phyloP scores from a whole-genome alignment of 2,888 invertebrate species.

The Xanthorhoe designata region DNA sequence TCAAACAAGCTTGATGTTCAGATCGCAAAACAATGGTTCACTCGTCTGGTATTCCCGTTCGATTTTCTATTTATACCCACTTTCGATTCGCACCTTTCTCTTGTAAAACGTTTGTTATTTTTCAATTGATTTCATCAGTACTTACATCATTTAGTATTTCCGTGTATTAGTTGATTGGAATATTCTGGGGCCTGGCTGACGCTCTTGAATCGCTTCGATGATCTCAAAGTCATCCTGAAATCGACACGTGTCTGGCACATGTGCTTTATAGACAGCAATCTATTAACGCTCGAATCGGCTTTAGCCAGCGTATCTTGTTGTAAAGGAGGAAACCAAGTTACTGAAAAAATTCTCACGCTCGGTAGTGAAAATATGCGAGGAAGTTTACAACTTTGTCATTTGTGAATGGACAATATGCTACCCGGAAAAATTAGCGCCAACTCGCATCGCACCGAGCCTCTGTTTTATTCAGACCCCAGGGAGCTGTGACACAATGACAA shows the following conservation, averaged over 20 bases:
- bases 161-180: conserved; percentile 48
- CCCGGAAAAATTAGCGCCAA: conserved; percentile 71
- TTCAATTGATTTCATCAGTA: conserved; percentile 11
- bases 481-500: conserved; percentile 74
- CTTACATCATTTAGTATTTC: conserved; percentile 34
- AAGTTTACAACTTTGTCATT: conserved; percentile 58
- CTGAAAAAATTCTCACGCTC: conserved; percentile 16
- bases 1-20: conserved; percentile 41
- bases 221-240: conserved; percentile 57
- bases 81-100: conserved; percentile 8
- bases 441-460: conserved; percentile 67
- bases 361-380: conserved; percentile 29
- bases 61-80: conserved; percentile 35
- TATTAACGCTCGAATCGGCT: conserved; percentile 52
- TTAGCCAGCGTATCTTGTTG: conserved; percentile 39
- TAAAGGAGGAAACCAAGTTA: conserved; percentile 22
- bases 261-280: conserved; percentile 55
- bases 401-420: conserved; percentile 63
- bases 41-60: conserved; percentile 37
- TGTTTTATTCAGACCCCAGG: conserved; percentile 79
- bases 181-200: conserved; percentile 39
- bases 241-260: conserved; percentile 65
- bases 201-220: conserved; percentile 52
- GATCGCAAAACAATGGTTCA: conserved; percentile 44
- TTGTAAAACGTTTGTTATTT: conserved; percentile 17